Conservation (phyloP, 2,888 invertebrate species). For the Gonocerus acuteangulatus region DNA sequence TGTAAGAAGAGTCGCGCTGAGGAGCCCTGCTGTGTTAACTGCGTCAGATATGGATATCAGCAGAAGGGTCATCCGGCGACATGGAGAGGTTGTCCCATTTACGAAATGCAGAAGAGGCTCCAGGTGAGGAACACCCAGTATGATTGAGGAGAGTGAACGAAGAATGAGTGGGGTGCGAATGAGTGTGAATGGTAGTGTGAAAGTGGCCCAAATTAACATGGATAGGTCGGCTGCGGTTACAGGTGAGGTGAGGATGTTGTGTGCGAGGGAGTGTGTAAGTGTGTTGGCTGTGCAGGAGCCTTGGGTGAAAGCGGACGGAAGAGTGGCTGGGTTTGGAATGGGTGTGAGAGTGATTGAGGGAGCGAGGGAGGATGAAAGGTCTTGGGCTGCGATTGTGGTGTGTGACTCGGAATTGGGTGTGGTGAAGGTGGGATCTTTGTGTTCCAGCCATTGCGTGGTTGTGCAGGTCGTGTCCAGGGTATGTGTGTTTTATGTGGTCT, state of each 20-base stretch:
- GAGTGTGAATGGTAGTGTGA: neutral
- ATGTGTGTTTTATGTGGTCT: neutral
- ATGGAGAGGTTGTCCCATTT: neutral
- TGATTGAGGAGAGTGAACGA: neutral
- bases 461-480: neutral
- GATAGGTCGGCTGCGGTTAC: neutral
- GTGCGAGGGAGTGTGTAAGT: slow-evolving; percentile 37
- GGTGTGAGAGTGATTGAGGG: neutral
- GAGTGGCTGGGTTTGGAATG: neutral
- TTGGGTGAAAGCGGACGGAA: neutral
- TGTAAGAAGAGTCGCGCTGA: neutral
- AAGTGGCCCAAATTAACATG: neutral
- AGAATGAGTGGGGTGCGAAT: neutral
- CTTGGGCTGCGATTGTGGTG: slow-evolving; percentile 1
- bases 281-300: neutral
- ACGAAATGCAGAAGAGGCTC: neutral
- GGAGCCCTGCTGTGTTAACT: neutral
- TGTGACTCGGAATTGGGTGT: neutral
- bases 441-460: neutral
- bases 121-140: neutral
- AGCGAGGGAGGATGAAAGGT: neutral
- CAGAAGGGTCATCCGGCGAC: neutral
- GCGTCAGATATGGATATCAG: neutral
- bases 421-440: neutral
- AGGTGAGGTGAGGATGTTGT: slow-evolving; percentile 35